Evolutionary conservation across 2,797 vertebrate genomes (phyloP).

Genomic region (Micrastur ruficollis): DNA sequence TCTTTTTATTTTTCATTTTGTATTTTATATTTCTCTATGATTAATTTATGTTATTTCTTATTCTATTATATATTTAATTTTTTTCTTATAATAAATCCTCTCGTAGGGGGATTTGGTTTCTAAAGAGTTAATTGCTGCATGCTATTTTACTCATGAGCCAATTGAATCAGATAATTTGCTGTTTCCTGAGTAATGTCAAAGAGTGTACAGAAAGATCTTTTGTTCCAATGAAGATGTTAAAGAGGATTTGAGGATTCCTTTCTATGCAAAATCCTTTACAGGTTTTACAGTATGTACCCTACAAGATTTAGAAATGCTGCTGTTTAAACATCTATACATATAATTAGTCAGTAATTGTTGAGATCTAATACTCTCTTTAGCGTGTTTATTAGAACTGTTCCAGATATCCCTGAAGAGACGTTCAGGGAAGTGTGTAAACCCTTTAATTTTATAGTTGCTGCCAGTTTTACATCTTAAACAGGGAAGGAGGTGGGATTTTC

Average conservation of each 20-base stretch:
- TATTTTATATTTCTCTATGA: neutral
- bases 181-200: conserved; percentile 41
- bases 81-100: neutral
- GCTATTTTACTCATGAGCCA: conserved; percentile 5
- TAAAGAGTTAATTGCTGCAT: neutral
- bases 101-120: neutral
- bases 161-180: conserved; percentile 35
- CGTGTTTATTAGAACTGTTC: neutral
- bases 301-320: neutral
- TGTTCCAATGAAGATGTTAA: conserved; percentile 16
- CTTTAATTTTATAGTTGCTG: neutral
- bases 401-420: neutral
- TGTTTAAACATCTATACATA: neutral
- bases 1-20: neutral
- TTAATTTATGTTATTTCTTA: neutral
- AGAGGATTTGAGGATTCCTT: conserved; percentile 24
- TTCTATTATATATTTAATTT: neutral
- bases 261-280: neutral
- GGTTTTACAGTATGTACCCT: neutral
- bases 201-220: conserved; percentile 25
- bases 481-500: neutral
- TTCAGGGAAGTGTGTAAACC: neutral
- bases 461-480: neutral
- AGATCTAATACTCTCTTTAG: neutral
- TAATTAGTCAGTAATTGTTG: neutral